Conservation (phyloP, 2,113 vertebrate genomes). For the Chloebia gouldiae region DNA sequence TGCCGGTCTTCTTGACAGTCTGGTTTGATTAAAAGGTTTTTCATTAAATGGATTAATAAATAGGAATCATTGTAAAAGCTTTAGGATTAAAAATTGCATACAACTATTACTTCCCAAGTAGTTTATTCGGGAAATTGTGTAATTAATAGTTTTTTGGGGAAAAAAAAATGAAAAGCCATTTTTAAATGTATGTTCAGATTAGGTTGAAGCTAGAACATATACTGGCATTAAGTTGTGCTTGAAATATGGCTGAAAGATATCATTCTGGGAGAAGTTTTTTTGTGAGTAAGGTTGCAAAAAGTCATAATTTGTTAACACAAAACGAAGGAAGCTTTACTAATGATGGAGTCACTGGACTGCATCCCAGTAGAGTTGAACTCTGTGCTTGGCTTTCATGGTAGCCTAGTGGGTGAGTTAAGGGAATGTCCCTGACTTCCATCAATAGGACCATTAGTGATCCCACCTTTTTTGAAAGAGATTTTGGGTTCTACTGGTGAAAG, state of each 20-base stretch:
- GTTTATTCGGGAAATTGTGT: neutral
- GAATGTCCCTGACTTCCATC: neutral
- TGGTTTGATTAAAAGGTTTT: neutral
- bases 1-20: neutral
- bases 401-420: neutral
- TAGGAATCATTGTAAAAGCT: neutral
- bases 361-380: neutral
- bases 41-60: neutral
- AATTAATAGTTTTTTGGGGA: neutral
- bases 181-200: neutral
- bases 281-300: neutral
- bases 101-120: neutral
- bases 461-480: neutral
- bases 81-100: neutral
- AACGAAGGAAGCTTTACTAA: neutral
- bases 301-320: neutral
- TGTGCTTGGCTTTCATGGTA: neutral
- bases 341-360: neutral
- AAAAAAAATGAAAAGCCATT: neutral
- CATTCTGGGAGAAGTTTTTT: neutral
- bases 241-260: neutral
- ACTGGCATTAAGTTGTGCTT: neutral
- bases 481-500: neutral
- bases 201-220: neutral
- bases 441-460: neutral